Evolutionary conservation across 1,140 invertebrate genomes (phyloP), one percentile per base, ranked within the genome.

Genomic region (Pissodes strobi): DNA sequence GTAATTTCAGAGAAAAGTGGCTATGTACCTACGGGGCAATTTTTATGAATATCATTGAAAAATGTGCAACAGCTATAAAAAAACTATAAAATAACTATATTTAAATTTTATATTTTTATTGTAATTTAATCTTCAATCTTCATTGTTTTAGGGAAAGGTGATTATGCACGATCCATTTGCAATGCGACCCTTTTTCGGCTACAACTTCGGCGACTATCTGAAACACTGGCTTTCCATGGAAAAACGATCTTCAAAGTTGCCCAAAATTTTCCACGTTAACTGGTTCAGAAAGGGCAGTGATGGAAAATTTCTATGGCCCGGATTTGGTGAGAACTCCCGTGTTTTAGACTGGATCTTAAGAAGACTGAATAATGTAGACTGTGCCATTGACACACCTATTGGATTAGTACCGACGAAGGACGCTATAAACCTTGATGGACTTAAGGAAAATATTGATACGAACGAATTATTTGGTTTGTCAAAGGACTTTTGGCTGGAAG

Each of bases 141-240:
- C 39, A 8, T 15, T 67, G 63, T 73, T 76, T 27, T 72, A 90
- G 89, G 91, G 87, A 12, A 97, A 97, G 81, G 81, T 89, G 2
- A 91, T 99, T 2, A 98, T 99, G 96, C 91, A 99, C 77, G 97
- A 99, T 84, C 97, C 97, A 22, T 98, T 99, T 81, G 97, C 97
- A 0, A 99, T 99, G 96, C 83, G 97, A 45, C 97, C 97, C 27
- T 99, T 99, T 86, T 98, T 99, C 77, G 97, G 97, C 1, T 99
- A 99, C 84, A 99, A 99, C 80, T 98, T 99, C 76, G 96, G 97
- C 9, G 82, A 98, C 68, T 99, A 99, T 78, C 82, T 99, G 4
- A 78, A 88, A 10, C 97, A 99, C 75, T 99, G 97, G 97, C 80
- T 99, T 38, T 91, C 86, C 67, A 92, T 98, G 87, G 84, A 85